phyloP scores from a whole-genome alignment of 2,797 vertebrate genomes.

The Hozukius guyotensis region DNA sequence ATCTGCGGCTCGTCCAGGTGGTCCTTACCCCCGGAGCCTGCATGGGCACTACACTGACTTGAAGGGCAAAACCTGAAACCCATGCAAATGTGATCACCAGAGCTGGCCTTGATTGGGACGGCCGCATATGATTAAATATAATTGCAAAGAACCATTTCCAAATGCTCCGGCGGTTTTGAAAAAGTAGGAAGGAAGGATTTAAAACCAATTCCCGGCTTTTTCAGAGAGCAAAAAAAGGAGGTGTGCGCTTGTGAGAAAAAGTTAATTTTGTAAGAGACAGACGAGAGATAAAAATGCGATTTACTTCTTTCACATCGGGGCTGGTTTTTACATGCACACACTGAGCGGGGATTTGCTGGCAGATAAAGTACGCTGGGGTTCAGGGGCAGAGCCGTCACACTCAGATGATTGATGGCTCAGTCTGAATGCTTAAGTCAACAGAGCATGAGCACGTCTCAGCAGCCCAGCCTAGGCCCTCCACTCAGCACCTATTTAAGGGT shows the following conservation, averaged over 20 bases:
- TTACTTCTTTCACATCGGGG: slow-evolving; percentile 59
- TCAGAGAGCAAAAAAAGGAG: slow-evolving; percentile 18
- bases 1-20: slow-evolving; percentile 75
- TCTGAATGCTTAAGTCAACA: slow-evolving; percentile 87
- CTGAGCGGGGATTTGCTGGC: slow-evolving; percentile 61
- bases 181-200: slow-evolving; percentile 79
- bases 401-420: slow-evolving; percentile 84
- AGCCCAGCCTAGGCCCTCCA: slow-evolving; percentile 65
- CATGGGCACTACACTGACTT: slow-evolving; percentile 62
- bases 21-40: slow-evolving; percentile 69
- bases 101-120: slow-evolving; percentile 81
- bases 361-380: slow-evolving; percentile 76
- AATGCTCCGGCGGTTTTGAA: slow-evolving; percentile 76
- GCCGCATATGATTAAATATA: slow-evolving; percentile 85
- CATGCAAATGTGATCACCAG: slow-evolving; percentile 84
- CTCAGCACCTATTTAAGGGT: slow-evolving; percentile 83
- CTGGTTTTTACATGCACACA: slow-evolving; percentile 76
- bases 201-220: slow-evolving; percentile 68
- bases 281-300: slow-evolving; percentile 23
- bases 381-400: slow-evolving; percentile 78
- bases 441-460: slow-evolving; percentile 81
- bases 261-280: slow-evolving; percentile 12
- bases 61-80: slow-evolving; percentile 82
- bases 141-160: slow-evolving; percentile 83
- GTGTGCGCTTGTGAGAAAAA: slow-evolving; percentile 24